Percentiles rank a stretch among this genome's conserved stretches.
These are phyloP conservation scores for Pristionchus mayeri DNA, from an alignment of 2,888 invertebrate species.

Conservation along the genomic window DNA sequence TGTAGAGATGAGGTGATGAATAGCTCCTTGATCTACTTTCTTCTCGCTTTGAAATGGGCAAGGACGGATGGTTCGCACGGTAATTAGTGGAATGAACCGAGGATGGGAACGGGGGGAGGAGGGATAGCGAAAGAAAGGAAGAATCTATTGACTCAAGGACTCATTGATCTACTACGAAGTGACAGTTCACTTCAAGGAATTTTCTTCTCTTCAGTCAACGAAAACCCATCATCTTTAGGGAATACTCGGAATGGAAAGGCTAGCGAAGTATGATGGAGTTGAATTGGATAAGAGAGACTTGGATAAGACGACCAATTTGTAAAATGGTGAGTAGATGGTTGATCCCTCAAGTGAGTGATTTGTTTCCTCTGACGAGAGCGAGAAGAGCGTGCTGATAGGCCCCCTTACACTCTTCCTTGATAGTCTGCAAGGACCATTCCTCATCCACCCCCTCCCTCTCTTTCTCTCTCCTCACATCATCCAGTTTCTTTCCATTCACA, in stretches of 20 bases:
- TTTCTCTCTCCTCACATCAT: conserved; percentile 71
- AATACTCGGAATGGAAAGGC: not conserved
- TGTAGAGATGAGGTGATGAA: too few species aligned
- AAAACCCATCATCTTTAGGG: not conserved
- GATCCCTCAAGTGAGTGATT: conserved; percentile 29
- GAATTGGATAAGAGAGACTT: not conserved
- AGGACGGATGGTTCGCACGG: conserved; percentile 29
- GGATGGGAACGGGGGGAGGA: not conserved
- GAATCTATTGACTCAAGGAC: conserved; percentile 34
- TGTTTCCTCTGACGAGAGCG: conserved; percentile 72
- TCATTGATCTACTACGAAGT: not conserved
- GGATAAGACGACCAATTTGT: not conserved
- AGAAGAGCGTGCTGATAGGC: conserved; percentile 74
- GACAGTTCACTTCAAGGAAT: not conserved
- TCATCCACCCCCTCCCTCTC: conserved; percentile 74
- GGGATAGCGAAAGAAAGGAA: conserved; percentile 8
- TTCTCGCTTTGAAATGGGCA: conserved; percentile 1
- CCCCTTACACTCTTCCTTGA: conserved; percentile 82
- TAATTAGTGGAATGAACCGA: conserved; percentile 45
- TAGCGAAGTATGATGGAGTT: not conserved
- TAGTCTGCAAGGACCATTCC: conserved; percentile 84
- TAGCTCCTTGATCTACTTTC: conserved; percentile 38
- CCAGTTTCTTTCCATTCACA: conserved; percentile 95
- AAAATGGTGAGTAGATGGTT: not conserved
- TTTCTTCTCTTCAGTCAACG: not conserved